phyloP scores from a whole-genome alignment of 2,888 invertebrate genomes.

The Oligia latruncula region DNA sequence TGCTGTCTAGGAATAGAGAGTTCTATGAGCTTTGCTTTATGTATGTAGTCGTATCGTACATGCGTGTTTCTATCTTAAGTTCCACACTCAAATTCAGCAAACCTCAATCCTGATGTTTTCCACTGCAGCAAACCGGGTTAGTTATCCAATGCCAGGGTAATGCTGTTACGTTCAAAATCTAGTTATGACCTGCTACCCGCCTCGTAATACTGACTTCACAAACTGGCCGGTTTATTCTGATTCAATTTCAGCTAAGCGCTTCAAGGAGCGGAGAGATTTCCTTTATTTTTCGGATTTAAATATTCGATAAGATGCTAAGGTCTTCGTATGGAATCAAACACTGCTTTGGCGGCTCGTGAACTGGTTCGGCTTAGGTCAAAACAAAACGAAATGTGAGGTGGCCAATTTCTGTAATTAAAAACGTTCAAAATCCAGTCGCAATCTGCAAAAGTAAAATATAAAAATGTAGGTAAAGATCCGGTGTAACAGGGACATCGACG shows the following conservation, averaged over 20 bases:
- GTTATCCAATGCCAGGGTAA: conserved; percentile 46
- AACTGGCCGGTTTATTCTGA: conserved; percentile 43
- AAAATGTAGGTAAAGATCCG: too few species aligned
- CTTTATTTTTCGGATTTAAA: conserved; percentile 1
- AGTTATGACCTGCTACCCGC: conserved; percentile 37
- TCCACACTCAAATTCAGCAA: not conserved
- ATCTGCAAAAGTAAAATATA: not conserved
- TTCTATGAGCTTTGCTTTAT: too few species aligned
- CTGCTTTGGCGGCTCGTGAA: not conserved
- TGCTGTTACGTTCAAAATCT: conserved; percentile 49
- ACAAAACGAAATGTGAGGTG: not conserved
- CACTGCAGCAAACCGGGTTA: conserved; percentile 28
- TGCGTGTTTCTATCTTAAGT: too few species aligned
- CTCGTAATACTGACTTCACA: conserved; percentile 26
- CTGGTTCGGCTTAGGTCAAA: not conserved
- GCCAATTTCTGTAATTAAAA: not conserved
- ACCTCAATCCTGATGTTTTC: conserved; percentile 33
- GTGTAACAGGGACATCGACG: too few species aligned
- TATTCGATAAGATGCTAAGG: not conserved
- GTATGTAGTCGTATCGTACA: too few species aligned
- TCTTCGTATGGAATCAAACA: too few species aligned
- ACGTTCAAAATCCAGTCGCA: not conserved
- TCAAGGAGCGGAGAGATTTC: conserved; percentile 10
- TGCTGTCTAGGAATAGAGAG: too few species aligned
- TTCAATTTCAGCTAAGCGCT: conserved; percentile 50